Conservation (phyloP, 1,140 invertebrate genomes). For the Apis florea region DNA sequence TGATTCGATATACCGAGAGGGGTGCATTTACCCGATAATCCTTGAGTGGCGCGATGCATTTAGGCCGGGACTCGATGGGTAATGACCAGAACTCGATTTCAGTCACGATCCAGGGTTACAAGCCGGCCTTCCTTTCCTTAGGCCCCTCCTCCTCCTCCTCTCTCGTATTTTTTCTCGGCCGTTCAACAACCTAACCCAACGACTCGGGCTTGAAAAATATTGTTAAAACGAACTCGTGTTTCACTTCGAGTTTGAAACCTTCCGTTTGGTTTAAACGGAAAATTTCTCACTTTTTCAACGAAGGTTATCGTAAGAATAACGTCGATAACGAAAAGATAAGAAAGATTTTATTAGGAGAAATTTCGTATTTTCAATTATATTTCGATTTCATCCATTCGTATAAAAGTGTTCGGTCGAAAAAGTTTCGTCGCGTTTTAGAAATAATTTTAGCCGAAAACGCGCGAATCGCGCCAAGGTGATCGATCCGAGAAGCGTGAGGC, state of each 20-base stretch:
- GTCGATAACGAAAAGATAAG: no score
- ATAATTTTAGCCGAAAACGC: background rate
- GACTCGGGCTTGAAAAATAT: background rate
- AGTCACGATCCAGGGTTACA: conserved; percentile 57
- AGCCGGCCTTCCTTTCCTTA: conserved; percentile 16
- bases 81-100: conserved; percentile 60
- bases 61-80: conserved; percentile 42
- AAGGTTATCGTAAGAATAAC: no score
- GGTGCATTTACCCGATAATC: conserved; percentile 54
- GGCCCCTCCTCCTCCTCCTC: background rate
- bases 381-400: no score
- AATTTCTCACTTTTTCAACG: no score
- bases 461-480: background rate
- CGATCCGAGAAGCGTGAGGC: conserved; percentile 10
- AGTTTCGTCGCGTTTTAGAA: background rate
- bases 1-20: conserved; percentile 47
- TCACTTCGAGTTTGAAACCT: no score
- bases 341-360: no score
- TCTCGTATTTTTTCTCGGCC: conserved; percentile 4
- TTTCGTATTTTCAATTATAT: no score
- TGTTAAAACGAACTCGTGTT: background rate
- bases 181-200: background rate
- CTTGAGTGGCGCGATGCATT: conserved; percentile 50
- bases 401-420: no score
- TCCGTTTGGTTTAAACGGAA: no score